Base-by-base conservation (phyloP, 2,888 invertebrate genomes). In the Azorinus chamasolen region DNA sequence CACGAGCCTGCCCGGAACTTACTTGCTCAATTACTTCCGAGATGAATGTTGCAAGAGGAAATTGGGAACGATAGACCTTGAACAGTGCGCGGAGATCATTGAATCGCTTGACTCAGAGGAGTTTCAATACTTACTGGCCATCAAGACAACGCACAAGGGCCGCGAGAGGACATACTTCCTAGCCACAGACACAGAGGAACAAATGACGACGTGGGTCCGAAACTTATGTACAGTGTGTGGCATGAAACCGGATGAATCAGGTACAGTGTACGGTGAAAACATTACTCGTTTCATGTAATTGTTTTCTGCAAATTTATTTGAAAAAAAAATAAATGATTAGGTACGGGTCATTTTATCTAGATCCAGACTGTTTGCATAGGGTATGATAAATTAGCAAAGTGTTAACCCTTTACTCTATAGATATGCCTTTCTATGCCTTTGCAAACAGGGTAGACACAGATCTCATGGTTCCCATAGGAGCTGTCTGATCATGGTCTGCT, bases 131-230 rank as follows among this genome's bases (percentile, higher is more conserved):
- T 83, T 92, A 27, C 84, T 93, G 37, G 90, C 92, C 10, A 88
- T 93, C 22, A 89, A 89, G 69, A 92, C 93, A 5, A 87, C 87
- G 46, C 89, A 88, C 75, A 89, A 86, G 69, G 83, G 85, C 45
- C 85, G 61, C 96, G 96, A 96, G 83, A 95, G 98, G 85, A 96
- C 96, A 39, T 99, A 98, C 92, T 98, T 97, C 93, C 94, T 99
- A 84, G 98, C 98, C 72, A 97, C 98, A 0, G 97, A 98, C 87
- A 96, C 96, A 39, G 97, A 98, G 92, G 95, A 95, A 53, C 98
- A 98, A 89, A 98, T 99, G 98, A 96, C 96, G 87, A 96, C 96
- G 92, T 99, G 99, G 99, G 98, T 98, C 12, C 96, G 97, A 90
- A 97, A 96, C 75, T 96, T 99, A 84, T 98, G 98, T 93, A 95